phyloP scores from a whole-genome alignment of 92 coral and sea anemone genomes.

The Pocillopora grandis region DNA sequence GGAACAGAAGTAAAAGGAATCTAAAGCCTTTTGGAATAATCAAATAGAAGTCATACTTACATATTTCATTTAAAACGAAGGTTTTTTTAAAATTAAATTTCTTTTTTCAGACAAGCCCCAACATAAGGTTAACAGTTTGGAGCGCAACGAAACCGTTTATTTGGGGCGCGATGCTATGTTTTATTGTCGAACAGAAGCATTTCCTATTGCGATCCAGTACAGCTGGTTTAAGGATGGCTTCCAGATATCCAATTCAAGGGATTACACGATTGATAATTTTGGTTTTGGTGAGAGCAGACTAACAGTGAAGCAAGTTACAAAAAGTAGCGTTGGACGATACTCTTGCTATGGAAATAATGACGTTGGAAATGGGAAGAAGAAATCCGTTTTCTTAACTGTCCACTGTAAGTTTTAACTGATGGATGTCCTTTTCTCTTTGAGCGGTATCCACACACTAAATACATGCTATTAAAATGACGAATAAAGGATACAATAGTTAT shows the following conservation, averaged over 20 bases:
- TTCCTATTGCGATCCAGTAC: constrained; percentile 33
- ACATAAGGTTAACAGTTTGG: constrained; percentile 7
- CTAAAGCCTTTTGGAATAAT: no score
- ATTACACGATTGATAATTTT: background rate
- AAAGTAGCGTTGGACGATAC: constrained; percentile 54
- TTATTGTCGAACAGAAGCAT: constrained; percentile 50
- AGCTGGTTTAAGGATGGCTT: constrained; percentile 43
- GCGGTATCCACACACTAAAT: no score
- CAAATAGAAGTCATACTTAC: no score
- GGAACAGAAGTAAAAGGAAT: no score
- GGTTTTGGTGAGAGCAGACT: constrained; percentile 27
- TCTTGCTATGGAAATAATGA: constrained; percentile 66
- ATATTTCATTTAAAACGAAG: no score
- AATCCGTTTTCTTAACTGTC: constrained; percentile 50
- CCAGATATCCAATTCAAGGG: constrained; percentile 3
- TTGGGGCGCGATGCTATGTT: constrained; percentile 28
- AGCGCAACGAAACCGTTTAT: constrained; percentile 32
- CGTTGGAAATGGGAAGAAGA: constrained; percentile 60
- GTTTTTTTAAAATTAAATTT: no score
- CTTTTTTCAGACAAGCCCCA: constrained; percentile 52
- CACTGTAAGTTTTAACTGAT: constrained; percentile 49
- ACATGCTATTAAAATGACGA: no score
- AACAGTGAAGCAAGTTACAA: constrained; percentile 29
- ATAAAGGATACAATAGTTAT: no score
- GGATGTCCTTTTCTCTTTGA: no score